Base-by-base conservation (phyloP, 2,888 invertebrate species). In the Tanypteryx hageni region DNA sequence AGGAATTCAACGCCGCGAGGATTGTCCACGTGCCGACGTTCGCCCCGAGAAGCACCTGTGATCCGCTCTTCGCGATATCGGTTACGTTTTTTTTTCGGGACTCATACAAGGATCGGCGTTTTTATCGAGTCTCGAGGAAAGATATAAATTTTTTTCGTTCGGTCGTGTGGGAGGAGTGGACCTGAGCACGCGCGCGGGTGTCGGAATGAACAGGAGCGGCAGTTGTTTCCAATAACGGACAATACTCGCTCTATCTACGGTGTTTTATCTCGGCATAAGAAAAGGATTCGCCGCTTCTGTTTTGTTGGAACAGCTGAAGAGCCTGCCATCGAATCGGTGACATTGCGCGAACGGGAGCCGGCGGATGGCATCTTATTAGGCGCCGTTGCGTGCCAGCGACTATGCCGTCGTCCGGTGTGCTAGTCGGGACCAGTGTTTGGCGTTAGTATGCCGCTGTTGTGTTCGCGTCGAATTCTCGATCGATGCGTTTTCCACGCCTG, bases 21-120 rank as follows among this genome's bases (percentile, higher is more conserved):
- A 64, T 64, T 56, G 22, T 31, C 89, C 89, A 68, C 89, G 89
- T 68, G 89, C 68, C 89, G 89, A 59, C 44, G 89, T 18, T 64
- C 44, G 61, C 64, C 83, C 7, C 0, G 82, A 82, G 82, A 83
- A 83, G 57, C 89, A 89, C 89, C 89, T 89, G 89, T 68, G 56
- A 14, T 44, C 16, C 83, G 31, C 18, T 14, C 56, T 83, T 44
- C 2, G 56, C 7, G n/a, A 44, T 16, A 64, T 64, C n/a, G 64
- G n/a, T 18, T 64, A 64, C 64, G 13, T 18, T 16, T 18, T 16
- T n/a, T 16, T 18, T 44, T 64, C 13, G 44, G 56, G 57, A 58
- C 27, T n/a, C 27, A n/a, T 10, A 83, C 22, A n/a, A 83, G 31
- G 31, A 56, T 83, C 44, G 83, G 5, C 16, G 14, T 27, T 76